A percentile compares a stretch with the other conserved stretches of the same genome.
Evolutionary conservation across 2,888 invertebrate genomes (phyloP).

Genomic region (Tinea trinotella): DNA sequence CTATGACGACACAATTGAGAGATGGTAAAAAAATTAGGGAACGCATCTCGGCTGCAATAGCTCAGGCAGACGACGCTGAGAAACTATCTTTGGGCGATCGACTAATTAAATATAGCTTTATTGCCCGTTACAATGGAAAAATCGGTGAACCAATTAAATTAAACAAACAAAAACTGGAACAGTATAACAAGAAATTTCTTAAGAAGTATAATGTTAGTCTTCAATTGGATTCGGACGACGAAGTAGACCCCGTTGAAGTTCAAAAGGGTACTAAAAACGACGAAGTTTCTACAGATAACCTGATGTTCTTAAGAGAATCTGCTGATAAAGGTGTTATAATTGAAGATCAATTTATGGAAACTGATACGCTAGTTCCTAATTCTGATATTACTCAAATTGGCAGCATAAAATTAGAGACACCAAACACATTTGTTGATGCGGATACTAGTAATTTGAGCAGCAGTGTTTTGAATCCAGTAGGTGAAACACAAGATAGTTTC

Average conservation of each 20-base stretch:
- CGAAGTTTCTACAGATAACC: not conserved
- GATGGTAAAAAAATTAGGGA: slow-evolving; percentile 28
- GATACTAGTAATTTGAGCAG: not conserved
- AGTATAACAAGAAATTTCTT: slow-evolving; percentile 39
- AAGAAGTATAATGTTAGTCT: slow-evolving; percentile 43
- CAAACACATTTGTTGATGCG: not conserved
- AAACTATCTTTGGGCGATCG: slow-evolving; percentile 40
- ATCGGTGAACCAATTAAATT: slow-evolving; percentile 47
- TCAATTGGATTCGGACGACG: slow-evolving; percentile 29
- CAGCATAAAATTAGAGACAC: not conserved
- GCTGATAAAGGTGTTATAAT: not conserved
- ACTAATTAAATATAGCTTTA: slow-evolving; percentile 56
- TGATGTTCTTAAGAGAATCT: not conserved
- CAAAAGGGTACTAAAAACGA: not conserved
- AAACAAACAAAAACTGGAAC: slow-evolving; percentile 34
- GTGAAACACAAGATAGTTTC: slow-evolving; percentile 23
- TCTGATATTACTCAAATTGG: not conserved
- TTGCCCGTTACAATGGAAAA: slow-evolving; percentile 50
- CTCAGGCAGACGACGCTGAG: slow-evolving; percentile 53
- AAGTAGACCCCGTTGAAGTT: slow-evolving; percentile 23
- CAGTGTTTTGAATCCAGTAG: not conserved
- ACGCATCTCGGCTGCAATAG: slow-evolving; percentile 44
- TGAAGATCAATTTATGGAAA: not conserved
- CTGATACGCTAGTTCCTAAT: slow-evolving; percentile 1
- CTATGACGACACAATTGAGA: slow-evolving; percentile 24